Percentiles rank a stretch among this genome's conserved stretches.
phyloP scores from a whole-genome alignment of 2,797 vertebrate genomes.

The Delichon dasypus region DNA sequence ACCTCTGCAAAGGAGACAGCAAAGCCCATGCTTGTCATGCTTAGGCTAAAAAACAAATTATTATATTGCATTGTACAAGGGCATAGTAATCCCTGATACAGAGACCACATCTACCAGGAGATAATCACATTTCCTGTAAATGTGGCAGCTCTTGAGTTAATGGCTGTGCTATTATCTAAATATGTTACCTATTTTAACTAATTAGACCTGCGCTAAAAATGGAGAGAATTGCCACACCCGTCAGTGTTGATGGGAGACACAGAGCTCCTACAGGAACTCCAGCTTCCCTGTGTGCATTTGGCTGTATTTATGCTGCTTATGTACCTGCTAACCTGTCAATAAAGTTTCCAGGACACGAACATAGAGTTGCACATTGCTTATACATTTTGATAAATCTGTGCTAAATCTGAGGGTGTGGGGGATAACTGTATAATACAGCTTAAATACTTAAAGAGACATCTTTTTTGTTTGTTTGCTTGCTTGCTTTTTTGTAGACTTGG shows the following conservation, averaged over 20 bases:
- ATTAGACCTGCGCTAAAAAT: not conserved
- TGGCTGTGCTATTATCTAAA: not conserved
- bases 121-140: not conserved
- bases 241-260: not conserved
- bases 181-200: not conserved
- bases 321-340: not conserved
- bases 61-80: not conserved
- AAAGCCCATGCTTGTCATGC: not conserved
- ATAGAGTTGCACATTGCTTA: not conserved
- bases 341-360: not conserved
- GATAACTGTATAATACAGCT: not conserved
- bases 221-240: not conserved
- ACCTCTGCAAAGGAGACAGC: not conserved
- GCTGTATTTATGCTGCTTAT: not conserved
- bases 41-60: not conserved
- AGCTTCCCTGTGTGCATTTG: not conserved
- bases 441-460: fast-evolving
- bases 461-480: not conserved
- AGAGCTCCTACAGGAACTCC: fast-evolving
- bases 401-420: not conserved
- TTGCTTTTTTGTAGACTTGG: not conserved
- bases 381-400: not conserved
- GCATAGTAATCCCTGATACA: not conserved
- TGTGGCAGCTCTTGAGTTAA: not conserved
- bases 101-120: not conserved